A percentile compares a stretch with the other conserved stretches of the same genome.
phyloP scores from a whole-genome alignment of 2,888 invertebrate species.

The Perizoma affinitatum region DNA sequence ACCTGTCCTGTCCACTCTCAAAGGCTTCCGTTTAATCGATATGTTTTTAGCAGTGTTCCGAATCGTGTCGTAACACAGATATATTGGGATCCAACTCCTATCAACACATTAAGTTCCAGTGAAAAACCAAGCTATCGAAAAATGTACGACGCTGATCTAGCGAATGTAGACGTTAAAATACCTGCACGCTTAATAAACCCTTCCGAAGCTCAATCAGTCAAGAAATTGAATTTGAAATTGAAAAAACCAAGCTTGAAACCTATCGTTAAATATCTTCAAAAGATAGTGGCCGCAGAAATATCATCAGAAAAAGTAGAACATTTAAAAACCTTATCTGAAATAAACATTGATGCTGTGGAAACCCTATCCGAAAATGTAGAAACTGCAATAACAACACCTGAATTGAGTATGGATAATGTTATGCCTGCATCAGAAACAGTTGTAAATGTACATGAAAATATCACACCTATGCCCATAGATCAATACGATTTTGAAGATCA shows the following conservation, averaged over 20 bases:
- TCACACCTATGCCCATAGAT: background rate
- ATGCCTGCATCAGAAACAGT: background rate
- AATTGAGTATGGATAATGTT: background rate
- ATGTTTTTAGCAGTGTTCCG: background rate
- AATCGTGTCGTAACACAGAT: background rate
- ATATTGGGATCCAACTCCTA: background rate
- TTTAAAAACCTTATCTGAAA: too few species aligned
- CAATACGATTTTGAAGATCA: conserved; percentile 1
- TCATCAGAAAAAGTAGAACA: background rate
- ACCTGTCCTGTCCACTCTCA: conserved; percentile 5
- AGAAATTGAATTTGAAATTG: conserved; percentile 4
- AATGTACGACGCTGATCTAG: conserved; percentile 1
- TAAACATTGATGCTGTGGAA: too few species aligned
- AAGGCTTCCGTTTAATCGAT: background rate
- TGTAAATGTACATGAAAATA: background rate
- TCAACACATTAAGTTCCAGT: conserved; percentile 3
- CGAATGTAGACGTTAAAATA: background rate
- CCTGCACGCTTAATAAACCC: background rate
- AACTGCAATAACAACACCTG: background rate
- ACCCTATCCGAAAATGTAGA: background rate
- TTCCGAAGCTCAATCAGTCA: background rate
- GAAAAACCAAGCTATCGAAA: conserved; percentile 8
- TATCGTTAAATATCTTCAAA: background rate
- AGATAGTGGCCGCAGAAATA: too few species aligned
- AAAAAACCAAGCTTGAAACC: background rate